A percentile compares a stretch with the other conserved stretches of the same genome.
Conservation (phyloP, 2,113 vertebrate species). For the Corythoichthys intestinalis region DNA sequence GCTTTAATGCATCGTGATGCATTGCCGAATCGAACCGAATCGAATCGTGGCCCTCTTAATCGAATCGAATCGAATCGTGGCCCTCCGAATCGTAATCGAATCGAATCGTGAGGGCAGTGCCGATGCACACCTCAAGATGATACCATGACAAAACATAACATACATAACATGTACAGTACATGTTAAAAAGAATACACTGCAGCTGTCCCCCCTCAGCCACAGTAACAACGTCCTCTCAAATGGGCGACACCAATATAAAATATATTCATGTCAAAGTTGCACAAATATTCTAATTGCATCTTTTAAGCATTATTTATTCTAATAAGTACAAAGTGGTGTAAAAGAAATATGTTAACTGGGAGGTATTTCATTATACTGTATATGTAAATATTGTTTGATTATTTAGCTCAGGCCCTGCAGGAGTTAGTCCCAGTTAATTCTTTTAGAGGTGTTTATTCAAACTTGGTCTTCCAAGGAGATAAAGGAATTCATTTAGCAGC, state of each 20-base stretch:
- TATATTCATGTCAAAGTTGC: neutral
- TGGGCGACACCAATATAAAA: neutral
- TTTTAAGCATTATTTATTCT: neutral
- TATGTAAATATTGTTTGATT: constrained; percentile 7
- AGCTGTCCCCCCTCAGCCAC: neutral
- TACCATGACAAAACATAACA: neutral
- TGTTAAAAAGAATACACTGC: neutral
- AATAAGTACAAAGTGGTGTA: neutral
- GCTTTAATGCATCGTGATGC: too few relatives aligned
- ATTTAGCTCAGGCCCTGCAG: neutral
- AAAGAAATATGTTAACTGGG: neutral
- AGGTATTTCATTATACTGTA: neutral
- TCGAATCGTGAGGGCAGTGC: too few relatives aligned
- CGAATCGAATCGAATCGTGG: too few relatives aligned
- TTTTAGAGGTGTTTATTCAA: constrained; percentile 57
- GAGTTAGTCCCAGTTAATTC: constrained; percentile 43
- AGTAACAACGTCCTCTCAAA: neutral
- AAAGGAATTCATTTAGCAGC: constrained; percentile 63
- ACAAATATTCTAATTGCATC: neutral
- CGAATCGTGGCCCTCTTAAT: too few relatives aligned
- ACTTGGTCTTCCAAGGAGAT: constrained; percentile 50
- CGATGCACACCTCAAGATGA: neutral
- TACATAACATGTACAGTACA: neutral
- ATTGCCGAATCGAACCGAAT: too few relatives aligned
- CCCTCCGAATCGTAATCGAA: too few relatives aligned